Conservation (phyloP, 2,888 invertebrate species). For the Drosophila ustulata region DNA sequence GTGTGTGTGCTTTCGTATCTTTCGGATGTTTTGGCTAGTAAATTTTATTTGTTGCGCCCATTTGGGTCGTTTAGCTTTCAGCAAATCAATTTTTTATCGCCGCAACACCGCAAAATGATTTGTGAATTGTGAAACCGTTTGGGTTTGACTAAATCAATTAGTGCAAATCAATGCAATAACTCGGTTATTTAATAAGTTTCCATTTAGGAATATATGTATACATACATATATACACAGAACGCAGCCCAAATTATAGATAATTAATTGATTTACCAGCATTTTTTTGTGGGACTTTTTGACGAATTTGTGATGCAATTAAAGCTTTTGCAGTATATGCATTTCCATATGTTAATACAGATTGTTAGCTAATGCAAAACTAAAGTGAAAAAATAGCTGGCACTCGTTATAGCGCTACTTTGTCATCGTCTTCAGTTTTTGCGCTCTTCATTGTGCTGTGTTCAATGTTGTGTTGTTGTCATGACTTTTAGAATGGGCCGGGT, state of each 20-base stretch:
- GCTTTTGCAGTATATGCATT: not conserved
- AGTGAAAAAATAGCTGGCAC: constrained; percentile 7
- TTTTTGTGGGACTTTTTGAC: not conserved
- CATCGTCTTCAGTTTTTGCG: constrained; percentile 11
- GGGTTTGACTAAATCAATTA: constrained; percentile 36
- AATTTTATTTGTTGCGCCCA: constrained; percentile 40
- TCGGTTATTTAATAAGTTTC: constrained; percentile 21
- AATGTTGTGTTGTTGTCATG: constrained; percentile 1
- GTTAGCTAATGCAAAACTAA: constrained; percentile 35
- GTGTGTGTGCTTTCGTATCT: constrained; percentile 3
- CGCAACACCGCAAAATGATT: constrained; percentile 24
- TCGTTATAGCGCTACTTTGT: constrained; percentile 14
- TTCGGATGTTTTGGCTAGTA: constrained; percentile 40
- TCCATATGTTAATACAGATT: constrained; percentile 16
- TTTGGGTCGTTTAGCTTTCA: constrained; percentile 54
- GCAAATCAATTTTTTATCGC: constrained; percentile 59
- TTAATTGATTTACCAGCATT: not conserved
- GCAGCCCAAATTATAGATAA: not conserved
- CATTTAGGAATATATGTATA: not conserved
- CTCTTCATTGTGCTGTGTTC: not conserved
- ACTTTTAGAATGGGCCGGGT: constrained; percentile 18
- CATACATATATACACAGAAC: too few species aligned
- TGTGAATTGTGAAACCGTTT: constrained; percentile 25
- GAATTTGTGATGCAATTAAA: constrained; percentile 3
- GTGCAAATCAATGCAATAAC: constrained; percentile 17